phyloP scores from a whole-genome alignment of 2,888 invertebrate species.

The Geotrupes spiniger region DNA sequence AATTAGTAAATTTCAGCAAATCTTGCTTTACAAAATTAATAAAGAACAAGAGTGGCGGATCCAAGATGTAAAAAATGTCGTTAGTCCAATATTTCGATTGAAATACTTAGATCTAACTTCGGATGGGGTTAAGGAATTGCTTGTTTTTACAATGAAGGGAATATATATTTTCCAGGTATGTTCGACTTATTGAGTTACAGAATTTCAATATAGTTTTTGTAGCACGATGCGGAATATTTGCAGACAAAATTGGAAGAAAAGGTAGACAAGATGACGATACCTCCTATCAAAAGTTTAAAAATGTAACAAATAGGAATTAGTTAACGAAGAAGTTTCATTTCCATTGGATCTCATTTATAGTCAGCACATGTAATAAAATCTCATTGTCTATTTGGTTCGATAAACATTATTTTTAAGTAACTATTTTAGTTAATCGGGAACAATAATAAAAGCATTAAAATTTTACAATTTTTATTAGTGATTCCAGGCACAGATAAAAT shows the following conservation, averaged over 20 bases:
- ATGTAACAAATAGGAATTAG: too few relatives aligned
- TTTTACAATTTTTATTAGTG: slow-evolving; percentile 43
- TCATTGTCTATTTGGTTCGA: too few relatives aligned
- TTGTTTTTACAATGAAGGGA: slow-evolving; percentile 64
- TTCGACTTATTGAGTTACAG: neutral
- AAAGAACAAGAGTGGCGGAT: slow-evolving; percentile 49
- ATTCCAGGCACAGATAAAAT: slow-evolving; percentile 51
- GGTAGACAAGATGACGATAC: slow-evolving; percentile 22
- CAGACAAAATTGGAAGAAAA: slow-evolving; percentile 37
- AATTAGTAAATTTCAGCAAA: slow-evolving; percentile 45
- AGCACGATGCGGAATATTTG: slow-evolving; percentile 39
- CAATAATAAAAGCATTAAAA: too few relatives aligned
- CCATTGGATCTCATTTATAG: too few relatives aligned
- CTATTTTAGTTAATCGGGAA: too few relatives aligned
- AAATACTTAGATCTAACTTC: slow-evolving; percentile 62
- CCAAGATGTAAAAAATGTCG: slow-evolving; percentile 55
- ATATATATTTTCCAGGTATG: slow-evolving; percentile 65
- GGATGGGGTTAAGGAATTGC: slow-evolving; percentile 64
- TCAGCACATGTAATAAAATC: too few relatives aligned
- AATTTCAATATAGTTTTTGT: slow-evolving; percentile 25
- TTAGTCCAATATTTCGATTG: slow-evolving; percentile 61
- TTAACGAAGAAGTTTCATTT: too few relatives aligned
- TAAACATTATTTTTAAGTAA: too few relatives aligned
- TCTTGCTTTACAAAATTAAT: slow-evolving; percentile 54
- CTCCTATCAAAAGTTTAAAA: too few relatives aligned